Evolutionary conservation across 2,888 invertebrate genomes (phyloP).

Genomic region (Eurois occulta): DNA sequence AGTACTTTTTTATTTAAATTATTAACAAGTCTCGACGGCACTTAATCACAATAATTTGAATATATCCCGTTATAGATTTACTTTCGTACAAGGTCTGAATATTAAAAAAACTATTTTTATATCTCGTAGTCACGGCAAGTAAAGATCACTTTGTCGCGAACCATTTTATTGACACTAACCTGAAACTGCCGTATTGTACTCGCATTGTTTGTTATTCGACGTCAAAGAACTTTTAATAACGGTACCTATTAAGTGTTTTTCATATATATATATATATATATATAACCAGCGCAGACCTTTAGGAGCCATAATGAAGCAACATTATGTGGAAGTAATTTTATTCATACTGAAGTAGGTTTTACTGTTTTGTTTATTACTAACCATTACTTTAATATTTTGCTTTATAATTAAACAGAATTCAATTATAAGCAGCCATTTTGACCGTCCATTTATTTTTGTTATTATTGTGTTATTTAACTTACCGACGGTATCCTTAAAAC

Average conservation of each 20-base stretch:
- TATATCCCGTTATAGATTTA: constrained; percentile 44
- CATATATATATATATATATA: too few relatives aligned
- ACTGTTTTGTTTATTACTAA: constrained; percentile 23
- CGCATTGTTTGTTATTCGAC: constrained; percentile 27
- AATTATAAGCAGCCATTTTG: constrained; percentile 1
- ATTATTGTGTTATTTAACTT: constrained; percentile 69
- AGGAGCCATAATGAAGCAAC: constrained; percentile 42
- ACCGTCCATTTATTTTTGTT: not conserved
- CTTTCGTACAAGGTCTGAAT: constrained; percentile 32
- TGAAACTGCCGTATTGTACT: constrained; percentile 21
- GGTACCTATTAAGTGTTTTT: constrained; percentile 52
- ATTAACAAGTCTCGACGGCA: constrained; percentile 38
- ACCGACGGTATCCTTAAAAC: constrained; percentile 89
- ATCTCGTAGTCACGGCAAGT: constrained; percentile 62
- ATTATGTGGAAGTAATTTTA: constrained; percentile 36
- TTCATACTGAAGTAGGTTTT: constrained; percentile 42
- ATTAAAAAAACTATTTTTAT: constrained; percentile 55
- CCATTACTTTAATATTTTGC: constrained; percentile 17
- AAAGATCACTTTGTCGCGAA: constrained; percentile 41
- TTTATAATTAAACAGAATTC: not conserved
- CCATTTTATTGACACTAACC: constrained; percentile 52
- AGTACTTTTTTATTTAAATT: constrained; percentile 53
- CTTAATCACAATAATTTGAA: constrained; percentile 48
- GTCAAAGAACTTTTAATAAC: constrained; percentile 52
- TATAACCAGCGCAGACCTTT: constrained; percentile 33